These are phyloP conservation scores for Coptodon rendalli DNA, from an alignment of 2,113 vertebrate species.

Conservation along the genomic window DNA sequence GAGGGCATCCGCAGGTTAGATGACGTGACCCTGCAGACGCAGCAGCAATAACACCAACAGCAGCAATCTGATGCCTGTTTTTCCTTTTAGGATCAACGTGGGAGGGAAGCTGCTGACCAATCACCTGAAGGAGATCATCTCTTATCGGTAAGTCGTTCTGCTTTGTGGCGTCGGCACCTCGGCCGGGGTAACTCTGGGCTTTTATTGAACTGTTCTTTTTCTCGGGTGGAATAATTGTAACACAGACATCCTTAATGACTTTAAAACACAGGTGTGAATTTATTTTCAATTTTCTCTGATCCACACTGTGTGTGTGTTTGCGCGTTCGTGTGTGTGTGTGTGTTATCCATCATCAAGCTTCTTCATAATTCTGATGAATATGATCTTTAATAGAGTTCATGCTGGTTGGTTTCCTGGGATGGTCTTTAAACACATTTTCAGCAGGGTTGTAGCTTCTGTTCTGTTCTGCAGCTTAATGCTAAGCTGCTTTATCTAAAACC, in stretches of 20 bases:
- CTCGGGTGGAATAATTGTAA: not conserved
- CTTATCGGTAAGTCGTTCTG: constrained; percentile 80
- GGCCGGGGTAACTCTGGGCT: not conserved
- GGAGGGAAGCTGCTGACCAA: constrained; percentile 97
- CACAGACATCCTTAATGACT: not conserved
- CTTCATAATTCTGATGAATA: too few species aligned
- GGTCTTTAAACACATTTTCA: not conserved
- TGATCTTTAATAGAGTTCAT: too few species aligned
- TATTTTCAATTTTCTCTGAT: not conserved
- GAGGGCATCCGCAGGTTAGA: constrained; percentile 90
- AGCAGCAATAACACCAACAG: not conserved
- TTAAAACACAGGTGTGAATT: not conserved
- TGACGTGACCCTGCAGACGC: rapidly evolving
- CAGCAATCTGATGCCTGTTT: not conserved
- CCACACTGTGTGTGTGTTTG: not conserved
- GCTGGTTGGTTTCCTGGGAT: not conserved
- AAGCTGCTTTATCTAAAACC: not conserved
- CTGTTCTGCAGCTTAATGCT: not conserved
- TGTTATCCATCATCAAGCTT: not conserved
- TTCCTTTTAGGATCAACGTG: constrained; percentile 84
- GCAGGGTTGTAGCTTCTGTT: not conserved
- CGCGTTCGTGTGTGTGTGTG: too few species aligned
- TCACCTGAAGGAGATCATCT: constrained; percentile 98
- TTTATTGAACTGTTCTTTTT: not conserved
- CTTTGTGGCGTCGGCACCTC: not conserved